phyloP scores from a whole-genome alignment of 2,797 vertebrate genomes.

The Peromyscus nudipes region DNA sequence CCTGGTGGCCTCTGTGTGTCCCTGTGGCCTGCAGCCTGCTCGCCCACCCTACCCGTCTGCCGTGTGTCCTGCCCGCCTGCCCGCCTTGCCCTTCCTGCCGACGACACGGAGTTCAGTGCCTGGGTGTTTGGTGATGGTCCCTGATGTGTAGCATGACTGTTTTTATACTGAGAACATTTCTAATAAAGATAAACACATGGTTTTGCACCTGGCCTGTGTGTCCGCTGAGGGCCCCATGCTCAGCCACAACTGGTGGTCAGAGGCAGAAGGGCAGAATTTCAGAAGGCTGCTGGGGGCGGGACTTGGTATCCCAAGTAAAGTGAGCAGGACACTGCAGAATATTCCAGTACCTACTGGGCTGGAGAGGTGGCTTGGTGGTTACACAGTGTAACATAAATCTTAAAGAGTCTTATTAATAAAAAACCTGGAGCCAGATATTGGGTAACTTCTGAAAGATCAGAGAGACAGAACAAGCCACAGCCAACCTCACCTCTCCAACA shows the following conservation, averaged over 20 bases:
- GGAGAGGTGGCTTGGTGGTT: not conserved
- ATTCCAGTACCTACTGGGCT: not conserved
- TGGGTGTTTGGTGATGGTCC: conserved; percentile 96
- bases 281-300: not conserved
- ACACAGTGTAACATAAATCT: not conserved
- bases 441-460: too few species aligned
- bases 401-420: too few species aligned
- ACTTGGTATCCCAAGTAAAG: not conserved
- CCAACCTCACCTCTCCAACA: too few species aligned
- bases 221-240: not conserved
- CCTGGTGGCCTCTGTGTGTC: conserved; percentile 95
- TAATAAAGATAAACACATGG: conserved; percentile 96
- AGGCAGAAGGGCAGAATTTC: not conserved
- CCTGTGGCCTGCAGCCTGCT: conserved; percentile 88
- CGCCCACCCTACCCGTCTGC: conserved; percentile 94
- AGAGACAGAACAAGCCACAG: too few species aligned
- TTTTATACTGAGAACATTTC: conserved; percentile 98
- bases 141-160: conserved; percentile 97
- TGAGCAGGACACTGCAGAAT: not conserved
- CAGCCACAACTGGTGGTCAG: not conserved
- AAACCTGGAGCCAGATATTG: too few species aligned
- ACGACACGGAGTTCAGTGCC: conserved; percentile 95
- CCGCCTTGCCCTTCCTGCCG: conserved; percentile 70
- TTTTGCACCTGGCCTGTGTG: conserved; percentile 91
- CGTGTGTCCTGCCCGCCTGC: conserved; percentile 92